Conservation (phyloP, 2,797 vertebrate species). For the Argentina silus region DNA sequence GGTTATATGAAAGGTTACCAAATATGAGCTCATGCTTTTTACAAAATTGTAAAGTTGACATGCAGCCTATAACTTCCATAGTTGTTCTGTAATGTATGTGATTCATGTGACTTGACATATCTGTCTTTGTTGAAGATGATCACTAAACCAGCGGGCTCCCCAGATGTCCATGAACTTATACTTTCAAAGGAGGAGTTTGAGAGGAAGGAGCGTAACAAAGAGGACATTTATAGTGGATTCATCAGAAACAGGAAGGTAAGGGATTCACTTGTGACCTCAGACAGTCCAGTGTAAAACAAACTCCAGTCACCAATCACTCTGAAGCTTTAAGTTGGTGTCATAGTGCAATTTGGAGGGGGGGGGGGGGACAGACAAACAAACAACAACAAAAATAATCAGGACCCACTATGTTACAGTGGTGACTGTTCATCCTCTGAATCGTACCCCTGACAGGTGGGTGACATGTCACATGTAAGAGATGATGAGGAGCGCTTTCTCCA, state of each 20-base stretch:
- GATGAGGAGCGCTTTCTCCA: slow-evolving; percentile 84
- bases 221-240: slow-evolving; percentile 83
- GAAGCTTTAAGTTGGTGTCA: too few species aligned
- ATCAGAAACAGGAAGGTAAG: slow-evolving; percentile 90
- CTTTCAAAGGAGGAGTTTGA: slow-evolving; percentile 94
- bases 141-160: slow-evolving; percentile 82
- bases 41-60: too few species aligned
- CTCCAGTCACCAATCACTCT: too few species aligned
- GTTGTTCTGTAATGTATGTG: neutral
- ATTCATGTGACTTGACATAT: neutral
- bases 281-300: neutral
- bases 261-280: neutral
- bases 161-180: slow-evolving; percentile 91
- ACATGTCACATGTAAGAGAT: slow-evolving; percentile 80
- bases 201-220: slow-evolving; percentile 87
- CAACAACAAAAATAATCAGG: too few species aligned
- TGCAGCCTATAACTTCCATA: too few species aligned
- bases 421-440: neutral
- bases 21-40: too few species aligned
- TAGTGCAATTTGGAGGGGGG: too few species aligned
- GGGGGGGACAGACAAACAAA: too few species aligned
- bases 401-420: neutral
- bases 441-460: slow-evolving; percentile 76
- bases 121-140: slow-evolving; percentile 81
- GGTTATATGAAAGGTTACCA: too few species aligned